Conservation (phyloP, 2,888 invertebrate species). For the Ectobius pallidus region DNA sequence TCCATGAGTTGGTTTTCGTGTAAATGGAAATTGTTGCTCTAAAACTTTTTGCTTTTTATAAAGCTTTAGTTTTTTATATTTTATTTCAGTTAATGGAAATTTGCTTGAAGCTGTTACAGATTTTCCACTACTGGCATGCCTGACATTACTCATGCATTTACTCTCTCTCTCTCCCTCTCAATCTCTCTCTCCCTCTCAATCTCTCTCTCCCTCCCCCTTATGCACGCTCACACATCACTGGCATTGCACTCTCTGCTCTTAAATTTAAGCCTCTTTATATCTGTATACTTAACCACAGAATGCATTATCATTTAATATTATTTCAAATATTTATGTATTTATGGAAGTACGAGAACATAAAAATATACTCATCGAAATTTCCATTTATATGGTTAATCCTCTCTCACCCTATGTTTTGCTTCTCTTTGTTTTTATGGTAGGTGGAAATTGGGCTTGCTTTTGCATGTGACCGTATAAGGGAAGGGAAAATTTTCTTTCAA, state of each 20-base stretch:
- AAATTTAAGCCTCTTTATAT: background rate
- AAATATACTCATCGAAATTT: background rate
- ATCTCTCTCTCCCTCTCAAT: too few species aligned
- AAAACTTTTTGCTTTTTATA: background rate
- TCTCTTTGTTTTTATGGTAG: too few species aligned
- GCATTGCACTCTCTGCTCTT: background rate
- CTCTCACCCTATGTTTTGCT: too few species aligned
- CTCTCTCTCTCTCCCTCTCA: too few species aligned
- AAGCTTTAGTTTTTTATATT: constrained; percentile 28
- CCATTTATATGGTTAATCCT: background rate
- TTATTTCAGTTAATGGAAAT: constrained; percentile 39
- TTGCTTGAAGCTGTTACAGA: constrained; percentile 24
- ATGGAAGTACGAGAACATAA: background rate
- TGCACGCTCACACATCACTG: background rate
- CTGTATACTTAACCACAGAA: background rate
- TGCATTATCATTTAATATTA: background rate
- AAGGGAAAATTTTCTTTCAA: too few species aligned
- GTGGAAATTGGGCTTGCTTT: too few species aligned
- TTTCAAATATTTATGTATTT: constrained; percentile 4
- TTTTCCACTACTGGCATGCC: constrained; percentile 14
- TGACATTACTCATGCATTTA: background rate
- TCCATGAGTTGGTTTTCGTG: constrained; percentile 39
- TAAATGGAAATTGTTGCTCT: constrained; percentile 41
- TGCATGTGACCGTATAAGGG: too few species aligned
- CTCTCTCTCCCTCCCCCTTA: background rate